phyloP scores from a whole-genome alignment of 2,888 invertebrate species.

The Taphrorychus bicolor region DNA sequence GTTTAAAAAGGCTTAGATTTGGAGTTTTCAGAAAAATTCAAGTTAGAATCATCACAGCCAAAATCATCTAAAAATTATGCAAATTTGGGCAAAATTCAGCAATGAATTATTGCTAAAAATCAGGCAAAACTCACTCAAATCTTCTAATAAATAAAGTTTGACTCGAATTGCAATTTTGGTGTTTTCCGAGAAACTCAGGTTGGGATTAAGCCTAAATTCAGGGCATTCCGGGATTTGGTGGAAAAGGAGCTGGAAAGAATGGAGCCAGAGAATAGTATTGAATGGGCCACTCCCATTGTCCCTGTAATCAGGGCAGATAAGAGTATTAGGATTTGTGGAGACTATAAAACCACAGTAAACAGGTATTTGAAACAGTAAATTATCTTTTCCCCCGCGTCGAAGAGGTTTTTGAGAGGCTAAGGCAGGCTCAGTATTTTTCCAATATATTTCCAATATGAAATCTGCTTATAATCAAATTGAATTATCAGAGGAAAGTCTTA shows the following conservation, averaged over 20 bases:
- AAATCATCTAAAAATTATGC: too few species aligned
- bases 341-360: constrained; percentile 48
- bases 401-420: constrained; percentile 38
- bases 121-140: too few species aligned
- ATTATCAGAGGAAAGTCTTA: constrained; percentile 48
- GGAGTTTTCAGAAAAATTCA: too few species aligned
- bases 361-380: constrained; percentile 39
- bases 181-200: too few species aligned
- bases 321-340: constrained; percentile 45
- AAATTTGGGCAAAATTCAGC: too few species aligned
- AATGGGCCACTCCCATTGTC: constrained; percentile 47
- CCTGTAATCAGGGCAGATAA: constrained; percentile 44
- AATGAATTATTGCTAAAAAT: too few species aligned
- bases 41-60: too few species aligned
- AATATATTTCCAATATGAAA: constrained; percentile 41
- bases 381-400: constrained; percentile 42
- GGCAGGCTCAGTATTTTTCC: constrained; percentile 42
- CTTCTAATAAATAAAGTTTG: too few species aligned
- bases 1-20: too few species aligned
- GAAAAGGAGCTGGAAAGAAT: constrained; percentile 38
- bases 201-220: too few species aligned
- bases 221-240: constrained; percentile 37
- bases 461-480: constrained; percentile 53
- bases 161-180: too few species aligned
- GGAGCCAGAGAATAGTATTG: constrained; percentile 37